phyloP scores from a whole-genome alignment of 2,797 vertebrate species.

The Typhlichthys eigenmanni region DNA sequence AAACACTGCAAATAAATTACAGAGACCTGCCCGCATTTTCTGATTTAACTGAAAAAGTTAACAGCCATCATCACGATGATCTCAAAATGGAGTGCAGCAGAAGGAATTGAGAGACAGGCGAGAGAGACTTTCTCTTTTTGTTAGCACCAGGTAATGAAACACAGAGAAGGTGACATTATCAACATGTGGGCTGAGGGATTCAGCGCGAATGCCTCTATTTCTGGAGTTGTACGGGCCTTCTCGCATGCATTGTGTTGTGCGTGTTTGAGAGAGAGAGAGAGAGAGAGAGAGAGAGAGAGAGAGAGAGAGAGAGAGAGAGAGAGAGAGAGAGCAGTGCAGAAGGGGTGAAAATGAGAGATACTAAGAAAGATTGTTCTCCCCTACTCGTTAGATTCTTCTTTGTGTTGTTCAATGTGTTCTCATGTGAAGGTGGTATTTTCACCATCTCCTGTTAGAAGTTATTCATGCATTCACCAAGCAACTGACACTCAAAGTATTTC shows the following conservation, averaged over 20 bases:
- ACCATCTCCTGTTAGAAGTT: no score
- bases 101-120: neutral
- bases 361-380: neutral
- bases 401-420: no score
- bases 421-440: no score
- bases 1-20: neutral
- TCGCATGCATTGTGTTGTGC: slow-evolving; percentile 34
- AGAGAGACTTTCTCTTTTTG: slow-evolving; percentile 50
- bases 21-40: neutral
- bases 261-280: slow-evolving; percentile 1
- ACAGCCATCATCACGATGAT: slow-evolving; percentile 20
- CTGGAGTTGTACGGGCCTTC: slow-evolving; percentile 62
- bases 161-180: slow-evolving; percentile 74
- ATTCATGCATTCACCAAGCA: no score
- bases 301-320: neutral
- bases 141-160: slow-evolving; percentile 73
- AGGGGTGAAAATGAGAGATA: neutral
- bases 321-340: slow-evolving; percentile 5
- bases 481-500: no score
- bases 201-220: slow-evolving; percentile 67
- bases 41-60: neutral
- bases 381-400: no score
- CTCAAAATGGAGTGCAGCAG: slow-evolving; percentile 3
- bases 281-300: neutral
- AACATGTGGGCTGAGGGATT: slow-evolving; percentile 68